phyloP scores from a whole-genome alignment of 1,140 invertebrate genomes.

The Papilio polyxenes region DNA sequence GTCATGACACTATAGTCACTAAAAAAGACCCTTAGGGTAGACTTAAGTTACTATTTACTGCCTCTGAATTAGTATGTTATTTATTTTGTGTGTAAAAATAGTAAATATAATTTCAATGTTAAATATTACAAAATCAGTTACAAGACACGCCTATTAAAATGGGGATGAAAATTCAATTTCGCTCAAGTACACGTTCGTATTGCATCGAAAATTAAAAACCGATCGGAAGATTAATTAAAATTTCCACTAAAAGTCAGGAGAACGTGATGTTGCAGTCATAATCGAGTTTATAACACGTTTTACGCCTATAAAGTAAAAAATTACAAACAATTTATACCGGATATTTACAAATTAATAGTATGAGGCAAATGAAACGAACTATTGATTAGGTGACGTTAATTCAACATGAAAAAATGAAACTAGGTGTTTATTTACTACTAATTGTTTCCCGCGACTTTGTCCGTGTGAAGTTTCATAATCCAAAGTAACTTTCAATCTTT shows the following conservation, averaged over 20 bases:
- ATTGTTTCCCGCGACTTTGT: too few relatives aligned
- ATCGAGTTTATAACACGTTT: slow-evolving; percentile 14
- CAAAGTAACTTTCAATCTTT: too few relatives aligned
- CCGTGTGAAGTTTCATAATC: too few relatives aligned
- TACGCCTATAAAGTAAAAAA: background rate
- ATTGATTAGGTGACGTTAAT: too few relatives aligned
- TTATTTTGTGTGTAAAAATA: background rate
- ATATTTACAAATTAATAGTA: background rate
- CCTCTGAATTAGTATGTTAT: too few relatives aligned
- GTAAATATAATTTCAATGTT: background rate
- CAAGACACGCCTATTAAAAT: slow-evolving; percentile 13
- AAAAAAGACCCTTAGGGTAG: too few relatives aligned
- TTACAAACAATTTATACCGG: background rate
- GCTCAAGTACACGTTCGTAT: slow-evolving; percentile 11
- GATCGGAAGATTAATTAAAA: slow-evolving; percentile 36
- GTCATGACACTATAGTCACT: too few relatives aligned
- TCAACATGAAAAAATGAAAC: too few relatives aligned
- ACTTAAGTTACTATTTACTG: too few relatives aligned
- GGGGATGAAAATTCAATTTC: slow-evolving; percentile 21
- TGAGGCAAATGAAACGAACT: too few relatives aligned
- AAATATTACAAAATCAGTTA: background rate
- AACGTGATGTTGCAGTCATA: slow-evolving; percentile 16
- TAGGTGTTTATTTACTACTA: too few relatives aligned
- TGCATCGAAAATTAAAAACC: slow-evolving; percentile 33
- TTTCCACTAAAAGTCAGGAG: slow-evolving; percentile 34